Conservation (phyloP, 2,888 invertebrate genomes). For the Dynastes hyllus region DNA sequence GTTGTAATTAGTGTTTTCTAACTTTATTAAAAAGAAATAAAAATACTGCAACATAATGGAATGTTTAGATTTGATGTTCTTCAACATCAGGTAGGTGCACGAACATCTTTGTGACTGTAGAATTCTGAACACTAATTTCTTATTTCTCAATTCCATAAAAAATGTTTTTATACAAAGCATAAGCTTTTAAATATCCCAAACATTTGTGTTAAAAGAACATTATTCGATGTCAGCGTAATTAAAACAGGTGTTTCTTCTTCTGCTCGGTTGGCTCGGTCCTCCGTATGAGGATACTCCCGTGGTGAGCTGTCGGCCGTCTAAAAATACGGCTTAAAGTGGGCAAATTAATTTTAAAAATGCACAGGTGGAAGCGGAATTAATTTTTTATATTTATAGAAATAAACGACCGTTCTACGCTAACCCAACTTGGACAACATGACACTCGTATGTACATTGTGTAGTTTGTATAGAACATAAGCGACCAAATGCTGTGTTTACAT, state of each 20-base stretch:
- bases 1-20: no score
- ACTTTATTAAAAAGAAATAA: no score
- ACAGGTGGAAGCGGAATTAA: constrained; percentile 48
- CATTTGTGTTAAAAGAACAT: constrained; percentile 37
- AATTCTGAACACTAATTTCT: no score
- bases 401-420: constrained; percentile 6
- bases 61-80: no score
- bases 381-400: constrained; percentile 49
- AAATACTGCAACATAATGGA: no score
- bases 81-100: no score
- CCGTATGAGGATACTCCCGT: neutral
- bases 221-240: constrained; percentile 36
- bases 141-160: neutral
- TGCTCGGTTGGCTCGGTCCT: neutral
- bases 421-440: neutral
- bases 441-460: neutral
- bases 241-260: constrained; percentile 41
- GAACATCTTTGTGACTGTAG: no score
- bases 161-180: neutral
- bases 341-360: constrained; percentile 48
- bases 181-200: neutral
- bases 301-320: constrained; percentile 5
- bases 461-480: neutral
- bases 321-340: constrained; percentile 46
- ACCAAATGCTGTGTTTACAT: neutral